Evolutionary conservation across 1,140 invertebrate genomes (phyloP).

Genomic region (Aricia agestis): DNA sequence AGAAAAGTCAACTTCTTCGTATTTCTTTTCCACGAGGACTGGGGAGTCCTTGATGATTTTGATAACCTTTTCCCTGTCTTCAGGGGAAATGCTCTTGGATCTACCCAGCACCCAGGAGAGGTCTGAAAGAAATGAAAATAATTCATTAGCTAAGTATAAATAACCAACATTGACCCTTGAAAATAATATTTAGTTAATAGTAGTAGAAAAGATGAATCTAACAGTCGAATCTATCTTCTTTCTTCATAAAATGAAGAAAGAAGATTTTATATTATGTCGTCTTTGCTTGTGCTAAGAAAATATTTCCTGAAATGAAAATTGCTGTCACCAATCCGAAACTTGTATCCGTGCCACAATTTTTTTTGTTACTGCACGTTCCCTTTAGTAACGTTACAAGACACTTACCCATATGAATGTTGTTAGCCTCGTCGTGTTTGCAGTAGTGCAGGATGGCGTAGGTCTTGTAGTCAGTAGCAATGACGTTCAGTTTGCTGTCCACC

Average conservation of each 20-base stretch:
- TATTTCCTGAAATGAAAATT: no score
- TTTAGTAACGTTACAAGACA: neutral
- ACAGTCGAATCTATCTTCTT: no score
- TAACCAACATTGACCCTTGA: no score
- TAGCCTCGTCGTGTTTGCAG: slow-evolving; percentile 49
- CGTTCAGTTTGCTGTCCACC: slow-evolving; percentile 22
- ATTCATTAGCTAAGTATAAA: no score
- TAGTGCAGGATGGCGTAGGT: slow-evolving; percentile 51
- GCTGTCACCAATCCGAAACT: no score
- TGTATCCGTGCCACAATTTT: neutral
- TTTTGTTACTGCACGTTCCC: neutral
- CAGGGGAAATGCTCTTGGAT: slow-evolving; percentile 40
- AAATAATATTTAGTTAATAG: no score
- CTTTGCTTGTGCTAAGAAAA: no score
- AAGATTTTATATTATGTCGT: no score
- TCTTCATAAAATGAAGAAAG: no score
- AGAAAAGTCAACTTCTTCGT: slow-evolving; percentile 49
- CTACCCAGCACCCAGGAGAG: slow-evolving; percentile 49
- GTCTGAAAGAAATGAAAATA: slow-evolving; percentile 36
- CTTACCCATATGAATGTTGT: slow-evolving; percentile 49
- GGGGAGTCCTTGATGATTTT: slow-evolving; percentile 46
- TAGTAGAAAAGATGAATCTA: no score
- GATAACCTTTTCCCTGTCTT: slow-evolving; percentile 43
- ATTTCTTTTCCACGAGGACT: slow-evolving; percentile 44
- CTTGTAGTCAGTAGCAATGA: slow-evolving; percentile 42